phyloP scores from a whole-genome alignment of 2,888 invertebrate species.

The Perizoma affinitatum region DNA sequence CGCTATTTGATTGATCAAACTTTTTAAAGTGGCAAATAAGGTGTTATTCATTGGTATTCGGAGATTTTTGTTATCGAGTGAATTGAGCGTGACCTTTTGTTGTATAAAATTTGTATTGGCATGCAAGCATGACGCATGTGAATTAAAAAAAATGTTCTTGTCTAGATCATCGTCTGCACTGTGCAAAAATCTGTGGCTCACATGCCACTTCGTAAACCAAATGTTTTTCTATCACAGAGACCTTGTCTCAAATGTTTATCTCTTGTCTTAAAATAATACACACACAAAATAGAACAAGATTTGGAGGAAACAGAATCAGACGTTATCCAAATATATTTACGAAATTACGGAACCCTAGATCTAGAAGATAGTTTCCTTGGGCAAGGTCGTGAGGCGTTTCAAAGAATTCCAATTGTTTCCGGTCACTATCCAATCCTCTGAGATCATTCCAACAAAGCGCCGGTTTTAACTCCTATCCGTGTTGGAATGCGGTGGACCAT shows the following conservation, averaged over 20 bases:
- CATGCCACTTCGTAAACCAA: no score
- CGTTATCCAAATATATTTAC: no score
- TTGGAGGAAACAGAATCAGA: no score
- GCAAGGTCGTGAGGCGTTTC: slow-evolving; percentile 46
- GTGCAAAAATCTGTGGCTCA: no score
- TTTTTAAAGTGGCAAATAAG: slow-evolving; percentile 47
- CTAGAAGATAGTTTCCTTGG: slow-evolving; percentile 40
- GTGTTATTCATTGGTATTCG: slow-evolving; percentile 42
- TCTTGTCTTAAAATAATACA: no score
- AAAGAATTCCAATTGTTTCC: slow-evolving; percentile 49
- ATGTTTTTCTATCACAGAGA: no score
- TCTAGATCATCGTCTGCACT: no score
- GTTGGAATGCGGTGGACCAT: slow-evolving; percentile 36
- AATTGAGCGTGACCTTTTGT: slow-evolving; percentile 26
- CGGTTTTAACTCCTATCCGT: slow-evolving; percentile 27
- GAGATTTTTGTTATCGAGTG: slow-evolving; percentile 30
- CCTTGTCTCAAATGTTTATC: no score
- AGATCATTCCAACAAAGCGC: slow-evolving; percentile 30
- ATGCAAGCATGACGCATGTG: no score
- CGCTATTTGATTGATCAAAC: slow-evolving; percentile 44
- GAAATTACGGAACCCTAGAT: slow-evolving; percentile 3
- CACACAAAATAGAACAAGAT: no score
- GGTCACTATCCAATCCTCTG: slow-evolving; percentile 37
- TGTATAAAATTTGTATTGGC: background rate
- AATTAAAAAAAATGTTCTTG: no score